Conservation (phyloP, 2,113 vertebrate genomes). For the Psilopogon haemacephalus region DNA sequence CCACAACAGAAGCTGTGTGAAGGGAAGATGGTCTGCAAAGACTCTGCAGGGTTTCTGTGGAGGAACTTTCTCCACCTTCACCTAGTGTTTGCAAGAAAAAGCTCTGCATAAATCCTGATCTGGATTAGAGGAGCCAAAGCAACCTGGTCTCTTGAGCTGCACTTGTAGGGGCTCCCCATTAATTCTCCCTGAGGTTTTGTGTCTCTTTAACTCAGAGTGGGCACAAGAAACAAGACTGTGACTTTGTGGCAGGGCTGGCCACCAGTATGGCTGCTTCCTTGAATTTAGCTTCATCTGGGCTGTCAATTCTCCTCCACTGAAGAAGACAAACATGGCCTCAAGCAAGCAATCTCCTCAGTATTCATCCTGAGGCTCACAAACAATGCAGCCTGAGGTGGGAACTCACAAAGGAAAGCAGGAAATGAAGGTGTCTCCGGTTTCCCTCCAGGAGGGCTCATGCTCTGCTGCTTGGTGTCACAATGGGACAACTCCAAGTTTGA, state of each 20-base stretch:
- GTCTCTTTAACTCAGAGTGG: background rate
- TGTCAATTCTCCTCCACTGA: background rate
- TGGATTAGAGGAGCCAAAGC: background rate
- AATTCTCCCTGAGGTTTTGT: background rate
- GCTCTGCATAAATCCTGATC: background rate
- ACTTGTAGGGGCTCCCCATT: background rate
- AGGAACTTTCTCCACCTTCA: background rate
- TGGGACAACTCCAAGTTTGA: background rate
- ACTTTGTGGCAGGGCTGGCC: background rate
- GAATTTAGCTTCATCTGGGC: background rate
- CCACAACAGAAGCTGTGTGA: background rate
- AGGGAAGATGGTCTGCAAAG: background rate
- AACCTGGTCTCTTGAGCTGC: background rate
- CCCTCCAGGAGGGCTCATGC: background rate
- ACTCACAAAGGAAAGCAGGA: background rate
- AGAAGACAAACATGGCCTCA: background rate
- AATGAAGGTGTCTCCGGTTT: background rate
- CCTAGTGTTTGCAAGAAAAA: background rate
- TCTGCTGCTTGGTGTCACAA: background rate
- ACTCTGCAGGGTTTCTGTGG: background rate
- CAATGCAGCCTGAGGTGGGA: background rate
- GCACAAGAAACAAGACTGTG: background rate
- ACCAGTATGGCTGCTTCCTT: background rate
- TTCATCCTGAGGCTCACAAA: background rate
- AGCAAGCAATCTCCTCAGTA: accelerated